These are phyloP conservation scores for Hippocampus zosterae DNA, from an alignment of 2,113 vertebrate species.

Conservation along the genomic window DNA sequence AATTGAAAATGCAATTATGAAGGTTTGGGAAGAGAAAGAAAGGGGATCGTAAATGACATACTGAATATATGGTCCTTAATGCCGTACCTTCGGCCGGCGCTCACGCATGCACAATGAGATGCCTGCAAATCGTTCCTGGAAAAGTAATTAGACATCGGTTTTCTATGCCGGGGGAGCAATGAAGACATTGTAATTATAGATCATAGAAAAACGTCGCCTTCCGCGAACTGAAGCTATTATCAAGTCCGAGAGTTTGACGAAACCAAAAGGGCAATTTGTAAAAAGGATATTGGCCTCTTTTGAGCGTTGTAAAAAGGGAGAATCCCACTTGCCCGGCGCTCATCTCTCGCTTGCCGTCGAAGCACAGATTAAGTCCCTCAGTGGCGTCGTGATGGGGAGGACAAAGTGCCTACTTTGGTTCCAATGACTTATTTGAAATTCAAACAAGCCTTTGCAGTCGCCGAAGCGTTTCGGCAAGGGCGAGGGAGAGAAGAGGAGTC, in stretches of 20 bases:
- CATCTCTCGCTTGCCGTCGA: conserved; percentile 42
- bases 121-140: conserved; percentile 35
- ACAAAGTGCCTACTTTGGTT: conserved; percentile 58
- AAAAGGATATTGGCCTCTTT: conserved; percentile 55
- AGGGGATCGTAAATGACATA: conserved; percentile 19
- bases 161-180: conserved; percentile 39
- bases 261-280: conserved; percentile 62
- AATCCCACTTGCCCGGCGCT: conserved; percentile 55
- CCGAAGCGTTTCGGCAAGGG: conserved; percentile 47
- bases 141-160: conserved; percentile 55
- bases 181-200: conserved; percentile 54
- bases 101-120: conserved; percentile 27
- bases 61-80: conserved; percentile 48
- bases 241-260: conserved; percentile 54
- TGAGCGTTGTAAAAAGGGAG: conserved; percentile 46
- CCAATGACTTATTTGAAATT: conserved; percentile 68
- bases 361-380: conserved; percentile 54
- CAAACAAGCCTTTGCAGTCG: conserved; percentile 51
- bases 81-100: conserved; percentile 28
- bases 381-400: conserved; percentile 61
- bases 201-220: conserved; percentile 46
- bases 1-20: conserved; percentile 22
- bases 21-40: conserved; percentile 22
- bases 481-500: conserved; percentile 45
- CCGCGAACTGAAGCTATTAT: conserved; percentile 57